Evolutionary conservation across 2,113 vertebrate genomes (phyloP), one percentile per base, ranked within the genome.

Genomic region (Nasalis larvatus): DNA sequence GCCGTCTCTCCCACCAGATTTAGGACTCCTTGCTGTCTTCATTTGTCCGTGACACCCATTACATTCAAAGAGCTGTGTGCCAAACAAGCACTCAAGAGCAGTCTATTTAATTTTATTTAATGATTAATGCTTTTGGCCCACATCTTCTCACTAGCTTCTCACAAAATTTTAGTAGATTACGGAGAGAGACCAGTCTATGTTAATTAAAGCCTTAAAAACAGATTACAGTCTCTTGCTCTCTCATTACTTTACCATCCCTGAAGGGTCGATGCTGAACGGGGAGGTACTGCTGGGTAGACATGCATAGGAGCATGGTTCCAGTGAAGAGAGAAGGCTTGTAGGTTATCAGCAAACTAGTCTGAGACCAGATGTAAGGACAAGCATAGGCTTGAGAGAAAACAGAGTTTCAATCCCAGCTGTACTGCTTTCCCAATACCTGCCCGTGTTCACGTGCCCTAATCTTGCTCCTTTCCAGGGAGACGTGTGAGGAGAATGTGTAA

Each of bases 221-320:
- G 58, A 86, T 17, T 54, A 37, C 77, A 49, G n/a, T 37, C 1
- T 3, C 35, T 54, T n/a, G 52, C n/a, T 73, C 42, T 58, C 54
- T 80, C 45, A 47, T 49, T 30, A 80, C 35, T 63, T 91, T 23
- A 66, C 77, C 56, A 21, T 4, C 42, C 32, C 69, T n/a, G 8
- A 58, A 71, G 8, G 49, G 66, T 32, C 1, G 8, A 8, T 49
- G n/a, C 23, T 49, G n/a, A 77, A 10, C 23, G 35, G 54, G 49
- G 8, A 35, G 30, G 52, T 9, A 8, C 27, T 66, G 21, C 14
- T 6, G 35, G 42, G 35, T 6, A 37, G 68, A 73, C 47, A 27
- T 0, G 13, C 35, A 35, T 0, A 3, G 58, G 23, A 40, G 20
- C 3, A 3, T 0, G n/a, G 80, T 42, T 47, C 37, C 0, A 0